Percentiles rank a stretch among this genome's conserved stretches.
These are phyloP conservation scores for Cathartes aura DNA, from an alignment of 2,113 vertebrate genomes.

Conservation along the genomic window DNA sequence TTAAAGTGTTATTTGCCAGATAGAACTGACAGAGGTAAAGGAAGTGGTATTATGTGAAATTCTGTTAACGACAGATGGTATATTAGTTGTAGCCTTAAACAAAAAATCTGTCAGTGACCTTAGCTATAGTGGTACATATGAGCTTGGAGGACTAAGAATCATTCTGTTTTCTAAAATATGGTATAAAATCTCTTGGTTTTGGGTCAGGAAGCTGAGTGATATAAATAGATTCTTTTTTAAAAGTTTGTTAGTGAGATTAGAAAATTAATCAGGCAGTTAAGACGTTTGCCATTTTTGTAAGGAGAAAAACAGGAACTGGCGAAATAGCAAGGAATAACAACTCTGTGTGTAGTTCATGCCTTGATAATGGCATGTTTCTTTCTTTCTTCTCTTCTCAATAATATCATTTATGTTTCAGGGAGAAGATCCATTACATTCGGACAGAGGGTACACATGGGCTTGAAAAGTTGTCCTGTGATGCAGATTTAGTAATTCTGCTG, in stretches of 20 bases:
- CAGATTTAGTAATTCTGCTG: slow-evolving; percentile 95
- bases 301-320: background rate
- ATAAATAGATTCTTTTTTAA: background rate
- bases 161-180: background rate
- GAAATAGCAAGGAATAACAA: background rate
- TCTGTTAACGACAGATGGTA: background rate
- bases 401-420: slow-evolving; percentile 77
- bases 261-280: background rate
- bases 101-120: background rate
- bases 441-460: slow-evolving; percentile 93
- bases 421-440: slow-evolving; percentile 97
- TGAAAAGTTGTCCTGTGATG: slow-evolving; percentile 96
- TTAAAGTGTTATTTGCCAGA: background rate
- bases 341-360: background rate
- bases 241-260: background rate
- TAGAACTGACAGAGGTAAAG: background rate
- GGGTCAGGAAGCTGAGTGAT: background rate
- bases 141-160: background rate
- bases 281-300: background rate
- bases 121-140: background rate
- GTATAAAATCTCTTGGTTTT: background rate
- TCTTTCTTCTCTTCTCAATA: background rate
- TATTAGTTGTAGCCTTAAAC: background rate
- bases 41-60: background rate
- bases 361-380: background rate